Percentiles rank a stretch among this genome's conserved stretches.
Conservation (phyloP, 2,888 invertebrate genomes). For the Pycnomerus fuliginosus region DNA sequence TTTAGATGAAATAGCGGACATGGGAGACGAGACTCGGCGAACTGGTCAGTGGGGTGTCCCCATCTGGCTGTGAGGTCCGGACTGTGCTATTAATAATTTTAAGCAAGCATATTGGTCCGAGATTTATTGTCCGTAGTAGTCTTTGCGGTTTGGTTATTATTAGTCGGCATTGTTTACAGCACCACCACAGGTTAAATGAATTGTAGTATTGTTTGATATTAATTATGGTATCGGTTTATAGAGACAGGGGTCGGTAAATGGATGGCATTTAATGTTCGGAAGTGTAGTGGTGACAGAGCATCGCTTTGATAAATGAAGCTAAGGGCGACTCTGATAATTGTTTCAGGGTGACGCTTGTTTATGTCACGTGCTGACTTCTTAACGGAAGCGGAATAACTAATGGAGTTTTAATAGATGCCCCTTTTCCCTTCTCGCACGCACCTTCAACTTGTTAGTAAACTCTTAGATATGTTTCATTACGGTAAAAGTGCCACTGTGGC, state of each 20-base stretch:
- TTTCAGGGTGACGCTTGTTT: constrained; percentile 31
- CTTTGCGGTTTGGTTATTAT: constrained; percentile 22
- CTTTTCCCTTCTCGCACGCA: constrained; percentile 19
- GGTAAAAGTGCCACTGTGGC: constrained; percentile 34
- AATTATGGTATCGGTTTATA: constrained; percentile 47
- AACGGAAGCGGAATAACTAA: constrained; percentile 40
- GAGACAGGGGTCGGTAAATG: constrained; percentile 38
- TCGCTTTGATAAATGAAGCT: constrained; percentile 37
- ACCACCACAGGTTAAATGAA: constrained; percentile 44
- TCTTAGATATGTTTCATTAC: constrained; percentile 36
- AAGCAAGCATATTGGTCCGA: constrained; percentile 9
- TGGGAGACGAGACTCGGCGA: too few species aligned
- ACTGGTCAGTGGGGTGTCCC: too few species aligned
- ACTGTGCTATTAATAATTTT: too few species aligned
- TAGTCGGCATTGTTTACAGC: constrained; percentile 32
- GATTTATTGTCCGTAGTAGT: constrained; percentile 17
- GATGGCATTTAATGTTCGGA: constrained; percentile 35
- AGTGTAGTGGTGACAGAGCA: constrained; percentile 33
- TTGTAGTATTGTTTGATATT: constrained; percentile 48
- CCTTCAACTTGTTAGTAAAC: constrained; percentile 22
- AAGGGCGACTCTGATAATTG: constrained; percentile 30
- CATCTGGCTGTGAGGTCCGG: too few species aligned
- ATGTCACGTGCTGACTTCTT: constrained; percentile 33
- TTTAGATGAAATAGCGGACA: too few species aligned
- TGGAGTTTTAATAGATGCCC: constrained; percentile 45